These are phyloP conservation scores for Clarias gariepinus DNA, from an alignment of 2,113 vertebrate species.

Conservation along the genomic window DNA sequence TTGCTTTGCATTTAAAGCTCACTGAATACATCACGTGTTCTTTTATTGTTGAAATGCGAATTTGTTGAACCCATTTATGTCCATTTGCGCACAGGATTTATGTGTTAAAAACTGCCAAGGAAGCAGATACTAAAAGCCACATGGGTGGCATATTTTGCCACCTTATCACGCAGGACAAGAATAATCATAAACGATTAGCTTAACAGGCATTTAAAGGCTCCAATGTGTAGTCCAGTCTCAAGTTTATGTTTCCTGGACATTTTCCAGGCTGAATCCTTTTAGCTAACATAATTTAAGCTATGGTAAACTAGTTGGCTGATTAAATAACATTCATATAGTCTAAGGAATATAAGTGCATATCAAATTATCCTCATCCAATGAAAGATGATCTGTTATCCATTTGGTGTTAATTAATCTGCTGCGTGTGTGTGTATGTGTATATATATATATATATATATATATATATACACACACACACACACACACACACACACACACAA, in stretches of 20 bases:
- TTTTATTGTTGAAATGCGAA: background rate
- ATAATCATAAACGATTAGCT: background rate
- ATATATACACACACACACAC: no score
- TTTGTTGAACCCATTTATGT: background rate
- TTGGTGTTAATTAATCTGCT: background rate
- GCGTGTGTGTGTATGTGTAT: no score
- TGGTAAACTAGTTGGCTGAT: background rate
- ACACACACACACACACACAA: no score
- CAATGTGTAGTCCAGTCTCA: background rate
- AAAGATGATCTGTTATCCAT: background rate
- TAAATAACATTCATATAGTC: background rate
- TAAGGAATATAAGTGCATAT: background rate
- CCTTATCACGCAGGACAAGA: background rate
- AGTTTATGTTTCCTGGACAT: background rate
- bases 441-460: no score
- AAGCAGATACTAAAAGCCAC: background rate
- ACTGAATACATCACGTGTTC: background rate
- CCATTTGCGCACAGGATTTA: background rate
- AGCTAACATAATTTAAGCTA: background rate
- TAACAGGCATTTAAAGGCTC: background rate
- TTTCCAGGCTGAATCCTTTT: background rate
- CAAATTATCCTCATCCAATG: background rate
- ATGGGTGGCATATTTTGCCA: background rate
- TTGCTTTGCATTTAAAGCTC: background rate
- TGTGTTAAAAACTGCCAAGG: background rate